Evolutionary conservation across 2,797 vertebrate species (phyloP).

Genomic region (Apogon hyalosoma): DNA sequence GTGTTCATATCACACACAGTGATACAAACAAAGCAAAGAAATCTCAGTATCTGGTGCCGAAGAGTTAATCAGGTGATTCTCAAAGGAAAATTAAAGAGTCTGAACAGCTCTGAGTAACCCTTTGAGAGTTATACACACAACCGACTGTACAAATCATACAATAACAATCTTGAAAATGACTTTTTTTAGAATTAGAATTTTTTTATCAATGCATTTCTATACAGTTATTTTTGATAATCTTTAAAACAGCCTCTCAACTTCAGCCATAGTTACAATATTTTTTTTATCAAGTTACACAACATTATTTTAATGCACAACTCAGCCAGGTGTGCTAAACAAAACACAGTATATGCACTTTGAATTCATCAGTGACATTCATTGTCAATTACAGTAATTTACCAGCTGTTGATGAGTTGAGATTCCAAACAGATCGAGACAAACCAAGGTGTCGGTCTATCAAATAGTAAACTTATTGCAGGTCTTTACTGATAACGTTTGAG

Average conservation of each 20-base stretch:
- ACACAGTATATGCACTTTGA: constrained; percentile 43
- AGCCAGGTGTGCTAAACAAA: constrained; percentile 35
- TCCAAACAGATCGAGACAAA: constrained; percentile 33
- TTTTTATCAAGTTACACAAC: constrained; percentile 42
- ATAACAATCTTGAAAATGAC: constrained; percentile 75
- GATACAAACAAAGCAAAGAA: constrained; percentile 66
- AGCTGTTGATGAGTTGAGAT: constrained; percentile 38
- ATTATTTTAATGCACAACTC: constrained; percentile 43
- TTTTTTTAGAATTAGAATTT: constrained; percentile 68
- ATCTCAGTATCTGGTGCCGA: constrained; percentile 61
- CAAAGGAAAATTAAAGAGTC: constrained; percentile 60
- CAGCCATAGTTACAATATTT: constrained; percentile 31
- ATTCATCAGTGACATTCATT: constrained; percentile 59
- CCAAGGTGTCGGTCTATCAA: constrained; percentile 31
- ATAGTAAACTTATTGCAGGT: constrained; percentile 74
- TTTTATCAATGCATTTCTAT: constrained; percentile 73
- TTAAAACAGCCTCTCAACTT: constrained; percentile 48
- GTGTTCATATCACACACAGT: constrained; percentile 65
- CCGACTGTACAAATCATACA: constrained; percentile 82
- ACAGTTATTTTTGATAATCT: constrained; percentile 64
- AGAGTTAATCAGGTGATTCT: constrained; percentile 56
- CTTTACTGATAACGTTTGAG: constrained; percentile 58
- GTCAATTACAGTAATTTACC: constrained; percentile 50
- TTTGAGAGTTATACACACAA: constrained; percentile 73
- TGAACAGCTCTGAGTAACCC: constrained; percentile 67